Base-by-base conservation (phyloP, 2,888 invertebrate species). In the Dendrolimus pini region DNA sequence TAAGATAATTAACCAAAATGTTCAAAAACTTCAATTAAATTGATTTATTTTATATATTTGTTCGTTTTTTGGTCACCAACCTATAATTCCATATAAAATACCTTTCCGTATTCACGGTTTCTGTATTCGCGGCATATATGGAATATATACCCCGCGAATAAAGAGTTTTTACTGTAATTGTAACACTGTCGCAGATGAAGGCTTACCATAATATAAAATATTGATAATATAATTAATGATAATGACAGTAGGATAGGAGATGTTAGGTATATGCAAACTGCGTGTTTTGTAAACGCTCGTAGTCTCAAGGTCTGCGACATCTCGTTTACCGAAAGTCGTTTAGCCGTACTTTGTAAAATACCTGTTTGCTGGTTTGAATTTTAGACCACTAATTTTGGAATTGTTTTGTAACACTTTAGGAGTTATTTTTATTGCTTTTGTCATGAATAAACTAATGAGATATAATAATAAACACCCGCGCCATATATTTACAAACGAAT, bases 241-340 rank as follows among this genome's bases (percentile, higher is more conserved):
- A 12, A 47, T 9, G 47, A 47, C 2, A 47, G 9, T 7, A 47
- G 47, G 47, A 47, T 47, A 47, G 47, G 12, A 47, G 9, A 10
- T 47, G 47, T 47, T 47, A 47, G 47, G 47, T 47, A 47, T 9
- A 47, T 12, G 47, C 12, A 47, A 47, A 47, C 47, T 66, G 71
- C 71, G 67, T 75, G 74, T 80, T 78, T 79, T 75, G 78, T 78
- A 75, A 80, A 83, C 71, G 69, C 71, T 78, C 75, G 71, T 72
- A 67, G 69, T 70, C 78, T 80, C 87, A 87, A 86, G 87, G 87
- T 72, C 82, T 82, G 77, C 81, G 77, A 83, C 85, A 84, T 82
- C 82, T 80, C 73, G 77, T 74, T 77, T 70, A 77, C 79, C 77
- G 80, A 85, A 85, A 84, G 87, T 80, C 71, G 82, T 81, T 80